A percentile compares a stretch with the other conserved stretches of the same genome.
Conservation (phyloP, 1,140 invertebrate species). For the Heterodera carotae region DNA sequence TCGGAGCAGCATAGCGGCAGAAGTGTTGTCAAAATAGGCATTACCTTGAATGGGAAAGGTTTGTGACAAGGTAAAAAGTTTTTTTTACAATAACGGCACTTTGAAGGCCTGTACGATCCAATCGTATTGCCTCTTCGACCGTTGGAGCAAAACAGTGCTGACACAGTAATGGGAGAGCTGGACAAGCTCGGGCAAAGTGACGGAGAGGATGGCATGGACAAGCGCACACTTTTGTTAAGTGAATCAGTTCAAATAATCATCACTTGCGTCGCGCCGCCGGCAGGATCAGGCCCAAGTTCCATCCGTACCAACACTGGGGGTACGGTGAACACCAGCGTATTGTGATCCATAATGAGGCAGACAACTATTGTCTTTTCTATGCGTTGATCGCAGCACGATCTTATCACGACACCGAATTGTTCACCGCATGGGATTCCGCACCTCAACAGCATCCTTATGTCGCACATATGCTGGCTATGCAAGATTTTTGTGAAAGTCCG, state of each 20-base stretch:
- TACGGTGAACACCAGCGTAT: background rate
- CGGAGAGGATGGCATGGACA: background rate
- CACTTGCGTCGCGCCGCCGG: background rate
- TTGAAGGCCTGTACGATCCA: background rate
- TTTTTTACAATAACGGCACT: background rate
- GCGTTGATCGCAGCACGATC: background rate
- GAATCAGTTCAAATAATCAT: background rate
- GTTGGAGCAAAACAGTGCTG: background rate
- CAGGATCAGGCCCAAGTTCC: background rate
- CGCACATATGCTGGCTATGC: too few relatives aligned
- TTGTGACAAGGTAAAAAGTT: background rate
- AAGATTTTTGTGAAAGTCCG: too few relatives aligned
- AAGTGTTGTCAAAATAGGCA: background rate
- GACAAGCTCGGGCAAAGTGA: background rate
- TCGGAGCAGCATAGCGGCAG: background rate
- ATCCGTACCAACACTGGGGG: background rate
- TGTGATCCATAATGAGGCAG: background rate
- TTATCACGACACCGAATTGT: background rate
- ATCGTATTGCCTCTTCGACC: background rate
- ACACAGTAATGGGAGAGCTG: background rate
- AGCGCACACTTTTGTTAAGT: background rate
- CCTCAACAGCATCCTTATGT: background rate
- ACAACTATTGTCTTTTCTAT: conserved; percentile 1
- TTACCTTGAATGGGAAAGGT: background rate
- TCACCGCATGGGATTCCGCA: background rate